Conservation (phyloP, 2,797 vertebrate species). For the Scolopax bukidnonensis region DNA sequence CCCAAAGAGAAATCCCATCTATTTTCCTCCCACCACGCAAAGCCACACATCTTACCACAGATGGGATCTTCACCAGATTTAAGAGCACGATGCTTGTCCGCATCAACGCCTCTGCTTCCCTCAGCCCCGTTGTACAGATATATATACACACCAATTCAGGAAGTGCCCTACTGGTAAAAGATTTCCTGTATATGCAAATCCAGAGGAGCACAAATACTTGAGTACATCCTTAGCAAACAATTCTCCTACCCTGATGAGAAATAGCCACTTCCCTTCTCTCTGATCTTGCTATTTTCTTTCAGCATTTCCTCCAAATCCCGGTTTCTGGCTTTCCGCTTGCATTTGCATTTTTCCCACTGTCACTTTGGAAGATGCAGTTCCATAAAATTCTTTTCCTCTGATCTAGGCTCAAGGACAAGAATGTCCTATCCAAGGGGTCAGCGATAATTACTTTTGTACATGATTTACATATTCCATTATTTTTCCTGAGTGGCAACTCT, state of each 20-base stretch:
- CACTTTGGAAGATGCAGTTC: not conserved
- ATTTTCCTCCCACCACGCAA: not conserved
- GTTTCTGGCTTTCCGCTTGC: no score
- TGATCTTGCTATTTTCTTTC: not conserved
- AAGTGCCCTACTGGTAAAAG: not conserved
- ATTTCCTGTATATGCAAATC: constrained; percentile 30
- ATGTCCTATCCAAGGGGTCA: no score
- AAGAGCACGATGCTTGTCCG: not conserved
- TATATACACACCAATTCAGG: not conserved
- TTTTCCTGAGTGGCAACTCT: not conserved
- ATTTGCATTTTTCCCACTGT: not conserved
- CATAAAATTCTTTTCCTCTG: not conserved
- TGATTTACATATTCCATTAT: fast-evolving
- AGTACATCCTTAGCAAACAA: not conserved
- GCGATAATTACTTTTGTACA: no score
- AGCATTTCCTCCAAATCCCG: not conserved
- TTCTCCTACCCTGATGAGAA: not conserved
- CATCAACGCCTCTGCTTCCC: not conserved
- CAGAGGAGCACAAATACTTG: not conserved
- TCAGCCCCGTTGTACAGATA: not conserved
- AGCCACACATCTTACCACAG: not conserved
- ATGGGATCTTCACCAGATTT: not conserved
- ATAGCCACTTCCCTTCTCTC: not conserved
- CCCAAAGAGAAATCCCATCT: not conserved
- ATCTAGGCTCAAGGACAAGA: not conserved